These are phyloP conservation scores for Nicator chloris DNA, from an alignment of 2,113 vertebrate genomes.

Conservation along the genomic window DNA sequence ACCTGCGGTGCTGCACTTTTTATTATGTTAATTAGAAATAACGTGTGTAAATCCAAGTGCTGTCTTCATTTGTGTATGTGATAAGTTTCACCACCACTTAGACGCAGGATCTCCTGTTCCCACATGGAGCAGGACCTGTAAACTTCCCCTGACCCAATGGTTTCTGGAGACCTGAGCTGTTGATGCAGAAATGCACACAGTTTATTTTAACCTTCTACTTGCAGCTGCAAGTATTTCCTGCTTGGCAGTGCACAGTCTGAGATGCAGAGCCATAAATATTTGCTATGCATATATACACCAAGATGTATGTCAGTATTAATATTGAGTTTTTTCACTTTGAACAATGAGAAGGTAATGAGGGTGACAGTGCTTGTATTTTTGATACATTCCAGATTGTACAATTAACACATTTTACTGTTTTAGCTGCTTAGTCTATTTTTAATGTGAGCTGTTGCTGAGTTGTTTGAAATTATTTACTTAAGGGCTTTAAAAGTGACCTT, in stretches of 20 bases:
- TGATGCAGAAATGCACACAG: not conserved
- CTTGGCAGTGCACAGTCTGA: not conserved
- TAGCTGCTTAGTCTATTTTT: not conserved
- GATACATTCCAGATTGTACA: not conserved
- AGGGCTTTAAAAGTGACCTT: conserved; percentile 9
- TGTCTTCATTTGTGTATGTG: not conserved
- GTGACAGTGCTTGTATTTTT: not conserved
- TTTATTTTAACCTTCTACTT: conserved; percentile 4
- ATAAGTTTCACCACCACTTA: not conserved
- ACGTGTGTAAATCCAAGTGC: not conserved
- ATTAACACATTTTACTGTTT: conserved; percentile 11
- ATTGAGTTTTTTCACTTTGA: not conserved
- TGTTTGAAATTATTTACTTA: conserved; percentile 31
- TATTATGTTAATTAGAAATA: not conserved
- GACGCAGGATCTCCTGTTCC: not conserved
- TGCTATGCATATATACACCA: not conserved
- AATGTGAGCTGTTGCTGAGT: not conserved
- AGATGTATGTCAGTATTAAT: not conserved
- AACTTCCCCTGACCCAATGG: not conserved
- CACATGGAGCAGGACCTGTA: not conserved
- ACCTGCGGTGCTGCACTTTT: not conserved
- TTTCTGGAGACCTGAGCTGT: not conserved
- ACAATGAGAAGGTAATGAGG: not conserved
- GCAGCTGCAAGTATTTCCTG: not conserved
- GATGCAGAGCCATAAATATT: not conserved